Conservation (phyloP, 2,797 vertebrate genomes). For the Diglossa cyanea region DNA sequence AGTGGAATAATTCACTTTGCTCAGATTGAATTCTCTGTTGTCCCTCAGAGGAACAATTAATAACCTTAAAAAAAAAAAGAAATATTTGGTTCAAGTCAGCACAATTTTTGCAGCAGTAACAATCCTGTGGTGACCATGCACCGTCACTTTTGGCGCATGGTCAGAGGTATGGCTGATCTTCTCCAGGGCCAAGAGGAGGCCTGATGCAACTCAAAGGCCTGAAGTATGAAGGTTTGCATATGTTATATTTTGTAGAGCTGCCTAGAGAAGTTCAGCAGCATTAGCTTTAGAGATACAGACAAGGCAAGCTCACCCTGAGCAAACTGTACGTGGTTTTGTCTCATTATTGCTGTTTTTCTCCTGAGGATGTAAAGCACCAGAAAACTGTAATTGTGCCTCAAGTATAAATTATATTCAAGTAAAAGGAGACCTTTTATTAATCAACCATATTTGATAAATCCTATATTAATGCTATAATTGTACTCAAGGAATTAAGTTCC, state of each 20-base stretch:
- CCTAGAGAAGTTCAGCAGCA: neutral
- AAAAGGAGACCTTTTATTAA: neutral
- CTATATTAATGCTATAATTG: neutral
- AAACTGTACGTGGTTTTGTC: rapidly evolving
- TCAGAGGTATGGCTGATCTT: neutral
- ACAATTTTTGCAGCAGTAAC: neutral
- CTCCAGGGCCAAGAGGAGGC: neutral
- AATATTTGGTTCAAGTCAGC: neutral
- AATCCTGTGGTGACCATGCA: neutral
- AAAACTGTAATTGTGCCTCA: neutral
- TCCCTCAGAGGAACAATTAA: neutral
- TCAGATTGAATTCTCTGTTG: neutral
- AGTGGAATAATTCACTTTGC: neutral
- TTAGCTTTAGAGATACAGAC: neutral
- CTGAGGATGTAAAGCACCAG: neutral
- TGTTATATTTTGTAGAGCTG: neutral
- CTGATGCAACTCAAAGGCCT: neutral
- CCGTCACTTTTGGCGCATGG: neutral
- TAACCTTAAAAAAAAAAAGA: neutral
- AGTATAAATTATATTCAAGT: neutral
- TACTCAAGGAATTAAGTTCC: neutral
- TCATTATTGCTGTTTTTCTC: neutral
- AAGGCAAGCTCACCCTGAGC: neutral
- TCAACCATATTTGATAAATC: neutral
- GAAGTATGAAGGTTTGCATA: neutral